Evolutionary conservation across 2,888 invertebrate species (phyloP), one percentile per base, ranked within the genome.

Genomic region (Polymixis lichenea): DNA sequence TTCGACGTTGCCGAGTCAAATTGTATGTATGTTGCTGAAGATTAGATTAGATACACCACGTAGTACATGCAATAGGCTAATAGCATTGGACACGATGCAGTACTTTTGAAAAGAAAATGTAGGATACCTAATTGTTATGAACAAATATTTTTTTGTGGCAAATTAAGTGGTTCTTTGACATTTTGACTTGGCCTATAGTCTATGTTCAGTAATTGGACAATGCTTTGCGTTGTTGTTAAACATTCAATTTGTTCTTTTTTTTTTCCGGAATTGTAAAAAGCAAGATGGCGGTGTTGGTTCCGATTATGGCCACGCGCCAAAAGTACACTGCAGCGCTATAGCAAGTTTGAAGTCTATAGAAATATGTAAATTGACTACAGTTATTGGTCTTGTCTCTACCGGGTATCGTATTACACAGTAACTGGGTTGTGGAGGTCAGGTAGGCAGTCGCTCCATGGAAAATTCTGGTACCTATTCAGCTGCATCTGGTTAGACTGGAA

Each of bases 11-110:
- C 62, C 67, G 68, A 62, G 70, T 67, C 78, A 53, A 82, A 82
- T 83, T 58, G 58, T 73, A 38, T 66, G n/a, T 72, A 38, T 66
- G n/a, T 72, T 77, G 66, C 64, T 67, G 65, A 76, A 75, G 38
- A 80, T 81, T 76, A 77, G 55, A 80, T 77, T 80, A 79, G 66
- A 77, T 77, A 73, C 67, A 84, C 38, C 56, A 43, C 22, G n/a
- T 55, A 25, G 28, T 61, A 38, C 38, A 68, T 49, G 38, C 83
- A 77, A 68, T 76, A 51, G 25, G n/a, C 77, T 28, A 56, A 82
- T 67, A 43, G 43, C 17, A 56, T 75, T 65, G 7, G 43, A 60
- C 1, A 66, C 25, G 15, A 25, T 17, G 71, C 19, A 15, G 25
- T 22, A 51, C 53, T 61, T 78, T 66, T 76, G 49, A 76, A 67